Evolutionary conservation across 2,888 invertebrate species (phyloP).

Genomic region (Plusia festucae): DNA sequence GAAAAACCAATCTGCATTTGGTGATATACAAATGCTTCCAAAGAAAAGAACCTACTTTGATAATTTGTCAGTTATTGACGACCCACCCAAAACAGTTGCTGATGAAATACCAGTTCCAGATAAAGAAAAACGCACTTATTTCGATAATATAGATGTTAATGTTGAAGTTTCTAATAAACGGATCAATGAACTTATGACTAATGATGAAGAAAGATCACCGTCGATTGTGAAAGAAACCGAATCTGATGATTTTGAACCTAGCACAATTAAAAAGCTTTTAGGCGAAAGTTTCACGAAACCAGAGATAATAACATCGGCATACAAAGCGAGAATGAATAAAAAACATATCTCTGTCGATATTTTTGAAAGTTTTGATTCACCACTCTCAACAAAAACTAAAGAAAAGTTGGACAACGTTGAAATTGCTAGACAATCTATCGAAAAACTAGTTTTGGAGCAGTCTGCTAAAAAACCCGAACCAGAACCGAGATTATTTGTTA

Average conservation of each 20-base stretch:
- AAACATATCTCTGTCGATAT: conserved; percentile 76
- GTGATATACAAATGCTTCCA: conserved; percentile 65
- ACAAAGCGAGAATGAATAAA: conserved; percentile 63
- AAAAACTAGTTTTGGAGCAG: conserved; percentile 62
- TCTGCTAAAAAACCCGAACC: conserved; percentile 38
- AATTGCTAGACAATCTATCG: conserved; percentile 63
- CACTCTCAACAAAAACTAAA: conserved; percentile 47
- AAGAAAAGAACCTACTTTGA: conserved; percentile 71
- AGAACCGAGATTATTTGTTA: conserved; percentile 22
- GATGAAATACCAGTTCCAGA: conserved; percentile 24
- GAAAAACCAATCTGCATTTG: conserved; percentile 50
- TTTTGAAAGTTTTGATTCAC: conserved; percentile 75
- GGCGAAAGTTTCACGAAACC: conserved; percentile 73
- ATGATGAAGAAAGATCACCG: conserved; percentile 72
- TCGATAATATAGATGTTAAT: conserved; percentile 67
- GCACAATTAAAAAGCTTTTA: conserved; percentile 75
- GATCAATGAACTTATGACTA: conserved; percentile 53
- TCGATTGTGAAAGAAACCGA: conserved; percentile 76
- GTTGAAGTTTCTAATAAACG: conserved; percentile 53
- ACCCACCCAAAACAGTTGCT: conserved; percentile 19
- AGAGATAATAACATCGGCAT: conserved; percentile 62
- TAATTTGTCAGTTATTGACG: conserved; percentile 43
- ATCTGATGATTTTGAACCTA: conserved; percentile 68
- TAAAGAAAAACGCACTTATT: conserved; percentile 68
- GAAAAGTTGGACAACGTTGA: conserved; percentile 55